A percentile compares a stretch with the other conserved stretches of the same genome.
These are phyloP conservation scores for Sturmia bella DNA, from an alignment of 2,888 invertebrate genomes.

Conservation along the genomic window DNA sequence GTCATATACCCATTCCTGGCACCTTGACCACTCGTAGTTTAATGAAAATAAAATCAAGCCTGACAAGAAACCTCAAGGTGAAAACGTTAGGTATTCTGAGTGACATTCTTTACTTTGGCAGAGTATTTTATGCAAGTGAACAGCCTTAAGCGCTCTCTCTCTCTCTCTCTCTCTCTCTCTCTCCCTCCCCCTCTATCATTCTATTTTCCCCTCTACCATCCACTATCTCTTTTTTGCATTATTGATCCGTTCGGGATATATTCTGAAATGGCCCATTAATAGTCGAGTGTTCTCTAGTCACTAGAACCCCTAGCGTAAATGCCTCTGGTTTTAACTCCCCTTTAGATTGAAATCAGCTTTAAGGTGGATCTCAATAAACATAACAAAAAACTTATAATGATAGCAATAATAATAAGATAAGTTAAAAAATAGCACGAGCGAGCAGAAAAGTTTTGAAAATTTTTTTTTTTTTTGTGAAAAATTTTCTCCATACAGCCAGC, in stretches of 20 bases:
- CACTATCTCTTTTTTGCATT: neutral
- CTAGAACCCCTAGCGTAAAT: slow-evolving; percentile 75
- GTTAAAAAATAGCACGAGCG: neutral
- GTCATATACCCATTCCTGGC: neutral
- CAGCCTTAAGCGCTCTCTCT: slow-evolving; percentile 12
- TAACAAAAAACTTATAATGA: neutral
- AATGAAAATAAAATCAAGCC: slow-evolving; percentile 33
- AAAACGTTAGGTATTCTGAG: slow-evolving; percentile 67
- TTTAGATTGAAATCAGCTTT: slow-evolving; percentile 70
- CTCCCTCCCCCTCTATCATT: neutral
- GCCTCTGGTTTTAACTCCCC: slow-evolving; percentile 57
- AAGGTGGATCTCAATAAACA: slow-evolving; percentile 73
- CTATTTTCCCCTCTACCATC: neutral
- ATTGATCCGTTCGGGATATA: slow-evolving; percentile 20
- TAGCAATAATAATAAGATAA: too few relatives aligned
- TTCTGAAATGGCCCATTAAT: slow-evolving; percentile 27
- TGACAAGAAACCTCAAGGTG: slow-evolving; percentile 53
- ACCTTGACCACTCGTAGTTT: neutral
- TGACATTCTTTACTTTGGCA: slow-evolving; percentile 67
- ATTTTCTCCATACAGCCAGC: slow-evolving; percentile 60
- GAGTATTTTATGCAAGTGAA: slow-evolving; percentile 60
- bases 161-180: neutral
- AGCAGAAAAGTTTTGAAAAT: slow-evolving; percentile 8
- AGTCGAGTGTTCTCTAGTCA: slow-evolving; percentile 79
- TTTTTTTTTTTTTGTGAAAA: neutral